Evolutionary conservation across 2,797 vertebrate genomes (phyloP), one percentile per base, ranked within the genome.

Genomic region (Manis pentadactyla): DNA sequence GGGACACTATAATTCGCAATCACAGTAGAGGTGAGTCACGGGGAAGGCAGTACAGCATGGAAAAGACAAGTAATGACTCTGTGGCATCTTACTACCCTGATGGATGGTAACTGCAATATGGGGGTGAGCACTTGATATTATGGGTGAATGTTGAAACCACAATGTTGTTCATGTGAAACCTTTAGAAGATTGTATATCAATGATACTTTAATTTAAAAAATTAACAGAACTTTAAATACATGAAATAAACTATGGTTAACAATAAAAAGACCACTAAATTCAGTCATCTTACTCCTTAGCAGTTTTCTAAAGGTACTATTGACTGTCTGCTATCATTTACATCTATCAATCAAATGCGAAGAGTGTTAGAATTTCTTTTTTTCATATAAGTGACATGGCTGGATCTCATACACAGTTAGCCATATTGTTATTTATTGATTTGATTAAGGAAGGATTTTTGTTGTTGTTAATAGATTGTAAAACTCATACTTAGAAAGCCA

Each of bases 401-500:
- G 37, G n/a, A 66, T 92, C 8, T 81, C 25, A 79, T 74, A 75
- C 31, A 74, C 63, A 95, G 78, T 93, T 95, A 87, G 59, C 73
- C 4, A 1, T 71, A 31, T 57, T 57, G 25, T 57, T 96, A 42
- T 51, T 78, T 88, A 55, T 90, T 93, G 53, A 68, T 96, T 83
- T 79, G 15, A n/a, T 34, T 92, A 59, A 93, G 31, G 1, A 51
- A 63, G 31, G 3, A 23, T 49, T 25, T 23, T 93, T 93, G 42
- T 90, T 10, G 11, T 95, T 93, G 4, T 66, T 92, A 93, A 49
- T 82, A 82, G n/a, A 85, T 59, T 91, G 12, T 78, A 78, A 93
- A 95, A 77, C 37, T 83, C 6, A 71, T 88, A 88, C 53, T 90
- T 17, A 89, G 63, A 73, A 59, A 69, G 7, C 34, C 25, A 57